A percentile compares a stretch with the other conserved stretches of the same genome.
phyloP scores from a whole-genome alignment of 2,888 invertebrate genomes.

The Polymixis flavicincta region DNA sequence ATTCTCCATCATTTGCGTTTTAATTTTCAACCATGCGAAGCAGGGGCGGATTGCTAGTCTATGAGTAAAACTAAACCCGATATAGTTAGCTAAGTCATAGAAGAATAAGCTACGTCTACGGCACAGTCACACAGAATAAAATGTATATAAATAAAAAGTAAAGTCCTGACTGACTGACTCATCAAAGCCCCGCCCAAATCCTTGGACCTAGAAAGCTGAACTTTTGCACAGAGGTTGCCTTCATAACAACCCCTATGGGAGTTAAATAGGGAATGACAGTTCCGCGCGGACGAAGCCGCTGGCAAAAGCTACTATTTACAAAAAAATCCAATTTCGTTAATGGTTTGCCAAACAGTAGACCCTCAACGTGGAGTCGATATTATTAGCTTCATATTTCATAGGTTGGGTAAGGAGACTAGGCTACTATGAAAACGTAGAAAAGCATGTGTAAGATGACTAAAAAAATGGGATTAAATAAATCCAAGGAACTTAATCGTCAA shows the following conservation, averaged over 20 bases:
- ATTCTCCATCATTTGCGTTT: too few relatives aligned
- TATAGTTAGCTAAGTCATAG: not conserved
- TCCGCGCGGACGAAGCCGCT: too few relatives aligned
- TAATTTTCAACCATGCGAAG: not conserved
- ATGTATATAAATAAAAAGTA: too few relatives aligned
- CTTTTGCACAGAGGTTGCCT: too few relatives aligned
- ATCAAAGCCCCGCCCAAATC: too few relatives aligned
- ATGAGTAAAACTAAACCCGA: not conserved
- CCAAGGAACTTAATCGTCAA: not conserved
- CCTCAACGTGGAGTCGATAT: slow-evolving; percentile 30
- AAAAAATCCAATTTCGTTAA: slow-evolving; percentile 57
- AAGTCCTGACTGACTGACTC: too few relatives aligned
- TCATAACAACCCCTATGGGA: too few relatives aligned
- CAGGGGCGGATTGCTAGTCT: not conserved
- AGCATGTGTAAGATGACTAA: too few relatives aligned
- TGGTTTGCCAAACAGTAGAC: slow-evolving; percentile 50
- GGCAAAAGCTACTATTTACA: too few relatives aligned
- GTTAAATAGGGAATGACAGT: too few relatives aligned
- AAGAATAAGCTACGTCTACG: not conserved
- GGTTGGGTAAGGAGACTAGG: too few relatives aligned
- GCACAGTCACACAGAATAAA: slow-evolving; percentile 2
- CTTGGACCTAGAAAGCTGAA: too few relatives aligned
- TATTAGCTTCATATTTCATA: slow-evolving; percentile 17
- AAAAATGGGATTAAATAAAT: not conserved
- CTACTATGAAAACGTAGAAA: not conserved